phyloP scores from a whole-genome alignment of 92 coral and sea anemone genomes.

The Bergia puertoricense region DNA sequence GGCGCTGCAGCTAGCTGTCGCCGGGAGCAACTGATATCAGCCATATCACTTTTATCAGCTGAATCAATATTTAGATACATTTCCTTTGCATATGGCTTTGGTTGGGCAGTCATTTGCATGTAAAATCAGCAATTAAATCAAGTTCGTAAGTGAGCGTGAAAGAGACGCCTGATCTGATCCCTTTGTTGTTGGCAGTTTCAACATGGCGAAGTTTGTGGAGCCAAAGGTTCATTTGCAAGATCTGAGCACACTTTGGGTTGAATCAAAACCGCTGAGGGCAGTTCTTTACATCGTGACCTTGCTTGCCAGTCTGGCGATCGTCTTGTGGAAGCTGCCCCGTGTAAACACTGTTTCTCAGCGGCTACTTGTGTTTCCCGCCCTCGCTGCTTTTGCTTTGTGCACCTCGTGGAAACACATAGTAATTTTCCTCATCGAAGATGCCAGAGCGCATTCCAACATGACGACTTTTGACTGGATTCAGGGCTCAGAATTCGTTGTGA shows the following conservation, averaged over 20 bases:
- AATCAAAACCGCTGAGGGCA: conserved; percentile 45
- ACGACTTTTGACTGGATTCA: conserved; percentile 40
- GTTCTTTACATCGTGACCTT: conserved; percentile 48
- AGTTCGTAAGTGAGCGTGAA: neutral
- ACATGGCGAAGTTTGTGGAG: conserved; percentile 14
- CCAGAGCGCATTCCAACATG: conserved; percentile 45
- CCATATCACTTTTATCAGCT: neutral
- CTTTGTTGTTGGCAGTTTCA: conserved; percentile 22
- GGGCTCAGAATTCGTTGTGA: conserved; percentile 46
- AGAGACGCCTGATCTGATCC: neutral
- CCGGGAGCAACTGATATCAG: no score
- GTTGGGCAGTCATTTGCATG: neutral
- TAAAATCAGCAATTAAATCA: conserved; percentile 13
- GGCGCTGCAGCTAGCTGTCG: neutral
- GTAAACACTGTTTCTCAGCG: conserved; percentile 29
- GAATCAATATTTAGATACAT: neutral
- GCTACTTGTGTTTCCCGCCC: conserved; percentile 44
- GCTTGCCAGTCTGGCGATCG: conserved; percentile 48
- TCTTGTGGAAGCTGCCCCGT: conserved; percentile 57
- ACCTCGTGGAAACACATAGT: conserved; percentile 49
- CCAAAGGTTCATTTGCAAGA: conserved; percentile 23
- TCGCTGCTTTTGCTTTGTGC: conserved; percentile 46
- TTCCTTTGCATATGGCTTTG: no score
- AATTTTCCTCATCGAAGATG: conserved; percentile 40
- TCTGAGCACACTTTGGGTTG: conserved; percentile 38